Conservation (phyloP, 2,113 vertebrate species). For the Osmerus mordax region DNA sequence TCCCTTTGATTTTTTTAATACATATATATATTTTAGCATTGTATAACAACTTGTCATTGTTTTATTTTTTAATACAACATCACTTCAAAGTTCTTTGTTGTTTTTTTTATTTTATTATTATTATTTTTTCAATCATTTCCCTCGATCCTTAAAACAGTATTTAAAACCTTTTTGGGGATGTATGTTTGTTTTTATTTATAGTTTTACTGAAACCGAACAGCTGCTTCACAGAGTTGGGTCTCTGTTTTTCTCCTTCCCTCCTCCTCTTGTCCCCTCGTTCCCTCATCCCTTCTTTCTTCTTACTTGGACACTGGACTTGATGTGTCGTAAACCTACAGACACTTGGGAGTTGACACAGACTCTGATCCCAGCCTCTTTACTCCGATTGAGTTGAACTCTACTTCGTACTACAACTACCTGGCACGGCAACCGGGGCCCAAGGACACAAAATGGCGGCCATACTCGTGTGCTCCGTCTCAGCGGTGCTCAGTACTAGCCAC, state of each 20-base stretch:
- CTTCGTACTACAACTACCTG: constrained; percentile 52
- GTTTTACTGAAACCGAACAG: constrained; percentile 56
- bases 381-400: constrained; percentile 4
- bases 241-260: constrained; percentile 22
- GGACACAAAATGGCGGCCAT: constrained; percentile 34
- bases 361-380: constrained; percentile 12
- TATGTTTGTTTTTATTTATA: constrained; percentile 69
- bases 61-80: constrained; percentile 45
- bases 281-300: constrained; percentile 7
- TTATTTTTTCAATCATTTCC: constrained; percentile 11
- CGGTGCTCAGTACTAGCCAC: constrained; percentile 52
- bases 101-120: constrained; percentile 12
- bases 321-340: constrained; percentile 23
- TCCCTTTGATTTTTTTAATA: constrained; percentile 4
- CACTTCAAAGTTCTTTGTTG: constrained; percentile 32
- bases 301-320: constrained; percentile 36
- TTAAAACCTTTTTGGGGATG: constrained; percentile 61
- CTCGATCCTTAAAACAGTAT: constrained; percentile 59
- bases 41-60: constrained; percentile 54
- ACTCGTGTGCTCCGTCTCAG: constrained; percentile 25
- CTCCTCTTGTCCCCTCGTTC: constrained; percentile 12
- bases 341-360: constrained; percentile 29
- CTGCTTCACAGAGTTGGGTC: constrained; percentile 58
- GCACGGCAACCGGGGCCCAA: constrained; percentile 27
- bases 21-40: constrained; percentile 33